Conservation (phyloP, 2,113 vertebrate genomes). For the Hemichromis elongatus region DNA sequence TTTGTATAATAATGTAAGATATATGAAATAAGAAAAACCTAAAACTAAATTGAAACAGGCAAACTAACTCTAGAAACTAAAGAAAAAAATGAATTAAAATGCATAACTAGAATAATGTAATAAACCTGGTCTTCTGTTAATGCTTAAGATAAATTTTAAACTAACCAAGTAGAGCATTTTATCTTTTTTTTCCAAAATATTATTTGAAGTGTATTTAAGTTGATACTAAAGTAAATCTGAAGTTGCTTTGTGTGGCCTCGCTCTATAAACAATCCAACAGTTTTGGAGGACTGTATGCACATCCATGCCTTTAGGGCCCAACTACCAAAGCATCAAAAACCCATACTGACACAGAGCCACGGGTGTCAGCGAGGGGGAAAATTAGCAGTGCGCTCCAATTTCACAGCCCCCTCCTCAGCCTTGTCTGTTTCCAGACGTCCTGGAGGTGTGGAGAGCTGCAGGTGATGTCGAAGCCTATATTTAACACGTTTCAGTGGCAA, state of each 20-base stretch:
- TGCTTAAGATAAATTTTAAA: neutral
- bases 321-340: slow-evolving; percentile 41
- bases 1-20: neutral
- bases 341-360: slow-evolving; percentile 26
- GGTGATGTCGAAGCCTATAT: neutral
- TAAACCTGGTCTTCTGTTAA: neutral
- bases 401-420: slow-evolving; percentile 33
- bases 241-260: neutral
- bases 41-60: neutral
- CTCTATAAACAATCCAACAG: neutral
- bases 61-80: neutral
- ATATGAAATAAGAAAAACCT: neutral
- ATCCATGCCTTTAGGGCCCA: neutral
- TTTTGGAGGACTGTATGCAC: neutral
- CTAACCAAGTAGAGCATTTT: neutral
- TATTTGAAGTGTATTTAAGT: neutral
- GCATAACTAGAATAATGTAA: neutral
- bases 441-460: neutral
- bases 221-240: neutral
- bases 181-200: neutral
- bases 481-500: slow-evolving; percentile 4
- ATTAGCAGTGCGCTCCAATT: slow-evolving; percentile 22
- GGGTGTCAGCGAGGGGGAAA: slow-evolving; percentile 44
- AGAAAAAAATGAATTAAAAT: neutral
- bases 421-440: neutral